These are phyloP conservation scores for Phragmatobia fuliginosa DNA, from an alignment of 2,888 invertebrate genomes.

Conservation along the genomic window DNA sequence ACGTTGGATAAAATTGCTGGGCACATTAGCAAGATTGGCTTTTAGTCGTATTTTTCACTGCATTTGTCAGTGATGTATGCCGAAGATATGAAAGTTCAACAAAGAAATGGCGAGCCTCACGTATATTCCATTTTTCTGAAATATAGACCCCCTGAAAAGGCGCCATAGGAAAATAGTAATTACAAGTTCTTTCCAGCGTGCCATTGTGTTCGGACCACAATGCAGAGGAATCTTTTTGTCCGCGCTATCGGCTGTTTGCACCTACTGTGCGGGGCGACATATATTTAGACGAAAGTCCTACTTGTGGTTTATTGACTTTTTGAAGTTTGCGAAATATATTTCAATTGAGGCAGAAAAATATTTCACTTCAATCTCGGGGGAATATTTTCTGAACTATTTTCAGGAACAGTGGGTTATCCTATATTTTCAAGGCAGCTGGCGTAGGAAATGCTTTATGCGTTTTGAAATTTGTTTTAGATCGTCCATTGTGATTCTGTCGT, in stretches of 20 bases:
- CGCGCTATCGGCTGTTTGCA: conserved; percentile 82
- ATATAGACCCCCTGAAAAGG: conserved; percentile 81
- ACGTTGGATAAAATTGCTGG: conserved; percentile 15
- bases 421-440: not conserved
- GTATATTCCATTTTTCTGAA: conserved; percentile 80
- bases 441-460: not conserved
- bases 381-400: conserved; percentile 12
- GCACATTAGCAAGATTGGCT: conserved; percentile 27
- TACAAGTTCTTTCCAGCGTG: conserved; percentile 80
- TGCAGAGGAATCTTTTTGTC: conserved; percentile 85
- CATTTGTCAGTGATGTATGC: conserved; percentile 49
- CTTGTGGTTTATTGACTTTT: conserved; percentile 59
- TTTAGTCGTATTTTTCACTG: conserved; percentile 23
- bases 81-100: conserved; percentile 67
- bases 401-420: conserved; percentile 1
- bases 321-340: conserved; percentile 45
- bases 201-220: conserved; percentile 80
- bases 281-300: conserved; percentile 67
- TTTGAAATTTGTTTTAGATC: not conserved
- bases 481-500: not conserved
- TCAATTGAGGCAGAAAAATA: conserved; percentile 15
- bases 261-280: conserved; percentile 72
- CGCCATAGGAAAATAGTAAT: conserved; percentile 84
- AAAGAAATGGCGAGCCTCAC: conserved; percentile 60
- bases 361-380: conserved; percentile 11